Evolutionary conservation across 2,113 vertebrate species (phyloP), one percentile per base, ranked within the genome.

Genomic region (Rhegmatorhina hoffmannsi): DNA sequence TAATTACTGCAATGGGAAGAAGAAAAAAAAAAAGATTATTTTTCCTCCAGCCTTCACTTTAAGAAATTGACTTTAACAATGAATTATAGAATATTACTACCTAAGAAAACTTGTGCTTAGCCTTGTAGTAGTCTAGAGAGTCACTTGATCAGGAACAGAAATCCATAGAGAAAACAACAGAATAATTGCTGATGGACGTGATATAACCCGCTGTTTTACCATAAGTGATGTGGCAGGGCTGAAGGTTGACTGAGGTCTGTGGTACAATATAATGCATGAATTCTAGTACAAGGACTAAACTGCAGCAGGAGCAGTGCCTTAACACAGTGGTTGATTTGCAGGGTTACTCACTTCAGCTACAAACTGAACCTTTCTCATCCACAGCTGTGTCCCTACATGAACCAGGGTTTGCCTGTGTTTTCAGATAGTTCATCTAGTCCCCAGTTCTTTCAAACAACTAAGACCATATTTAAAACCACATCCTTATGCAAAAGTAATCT

Each of bases 1-100:
- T 98, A 84, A 87, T 97, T 98, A 97, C 97, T 98, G 74, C 13
- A 91, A 66, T 63, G 55, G 87, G 76, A 95, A 93, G 56, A 92
- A 97, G 11, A 36, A 94, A 60, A 26, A 94, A 59, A 89, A 81
- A 87, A 31, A 17, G 19, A 62, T 63, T 0, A 2, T 8, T 94
- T 90, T 84, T 74, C 34, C n/a, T 82, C 31, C 31, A 53, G 29
- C 4, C 50, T 84, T 13, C 44, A 52, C 90, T 78, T 83, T 79
- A 63, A 40, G n/a, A 86, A 80, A 91, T 46, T 75, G 23, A 84
- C 38, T 91, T 78, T 24, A 77, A 87, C 31, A 60, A 21, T 77
- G 76, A 90, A 77, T 73, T 58, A 38, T 29, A 47, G 81, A 90
- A 75, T 6, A 34, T 66, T 62, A 25, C 56, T 75, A 59, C 40